phyloP scores from a whole-genome alignment of 2,888 invertebrate species.

The Hipparchia semele region DNA sequence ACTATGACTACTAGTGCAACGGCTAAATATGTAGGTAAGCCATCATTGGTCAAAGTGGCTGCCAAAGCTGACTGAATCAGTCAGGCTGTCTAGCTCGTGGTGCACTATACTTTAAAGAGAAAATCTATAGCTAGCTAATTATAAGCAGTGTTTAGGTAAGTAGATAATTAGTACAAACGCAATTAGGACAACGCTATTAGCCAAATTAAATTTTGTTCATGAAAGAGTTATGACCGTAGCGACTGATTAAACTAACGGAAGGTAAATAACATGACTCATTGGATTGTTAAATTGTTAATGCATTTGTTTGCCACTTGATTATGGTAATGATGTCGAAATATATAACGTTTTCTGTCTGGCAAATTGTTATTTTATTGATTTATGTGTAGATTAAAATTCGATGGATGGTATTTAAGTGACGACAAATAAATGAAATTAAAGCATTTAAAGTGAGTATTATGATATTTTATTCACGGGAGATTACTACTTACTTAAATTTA shows the following conservation, averaged over 20 bases:
- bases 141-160: neutral
- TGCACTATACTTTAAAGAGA: too few relatives aligned
- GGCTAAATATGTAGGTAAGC: too few relatives aligned
- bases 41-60: too few relatives aligned
- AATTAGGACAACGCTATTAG: conserved; percentile 67
- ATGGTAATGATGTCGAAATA: conserved; percentile 31
- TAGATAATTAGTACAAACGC: conserved; percentile 59
- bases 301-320: conserved; percentile 46
- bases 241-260: conserved; percentile 70
- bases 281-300: conserved; percentile 56
- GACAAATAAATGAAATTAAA: too few relatives aligned
- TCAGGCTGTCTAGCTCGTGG: too few relatives aligned
- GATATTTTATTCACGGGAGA: too few relatives aligned
- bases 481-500: too few relatives aligned
- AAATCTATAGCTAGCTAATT: neutral
- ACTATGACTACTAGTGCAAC: too few relatives aligned
- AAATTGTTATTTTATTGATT: conserved; percentile 9
- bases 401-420: too few relatives aligned
- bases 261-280: conserved; percentile 63
- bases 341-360: conserved; percentile 18
- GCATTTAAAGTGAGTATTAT: too few relatives aligned
- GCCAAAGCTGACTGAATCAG: too few relatives aligned
- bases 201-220: conserved; percentile 55
- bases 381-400: neutral
- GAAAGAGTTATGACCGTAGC: conserved; percentile 52